phyloP scores from a whole-genome alignment of 2,113 vertebrate genomes.

The Actenoides hombroni region DNA sequence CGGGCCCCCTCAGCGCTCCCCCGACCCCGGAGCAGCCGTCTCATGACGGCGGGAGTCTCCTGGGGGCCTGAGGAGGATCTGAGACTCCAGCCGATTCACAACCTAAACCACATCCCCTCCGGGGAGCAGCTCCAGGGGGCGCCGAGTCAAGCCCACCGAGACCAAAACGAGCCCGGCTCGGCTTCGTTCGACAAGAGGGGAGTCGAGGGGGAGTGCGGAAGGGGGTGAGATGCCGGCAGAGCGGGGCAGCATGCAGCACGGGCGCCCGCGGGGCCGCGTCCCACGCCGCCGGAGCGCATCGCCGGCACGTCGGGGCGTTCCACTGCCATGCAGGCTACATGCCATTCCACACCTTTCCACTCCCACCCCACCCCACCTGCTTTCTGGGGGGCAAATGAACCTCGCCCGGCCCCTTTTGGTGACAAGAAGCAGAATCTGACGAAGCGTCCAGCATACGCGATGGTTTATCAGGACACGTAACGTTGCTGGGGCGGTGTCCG shows the following conservation, averaged over 20 bases:
- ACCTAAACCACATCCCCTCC: neutral
- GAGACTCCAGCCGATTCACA: neutral
- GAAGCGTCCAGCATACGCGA: neutral
- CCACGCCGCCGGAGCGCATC: neutral
- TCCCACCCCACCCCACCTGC: neutral
- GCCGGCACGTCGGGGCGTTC: neutral
- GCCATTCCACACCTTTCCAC: neutral
- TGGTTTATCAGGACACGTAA: neutral
- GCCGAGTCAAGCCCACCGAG: neutral
- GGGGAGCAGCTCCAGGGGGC: neutral
- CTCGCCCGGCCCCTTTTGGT: neutral
- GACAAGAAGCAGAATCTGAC: neutral
- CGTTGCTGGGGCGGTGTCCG: neutral
- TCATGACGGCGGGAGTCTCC: neutral
- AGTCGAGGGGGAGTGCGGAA: neutral
- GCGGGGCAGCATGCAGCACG: conserved; percentile 25
- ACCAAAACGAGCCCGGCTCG: neutral
- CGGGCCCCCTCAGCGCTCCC: neutral
- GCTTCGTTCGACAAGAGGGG: neutral
- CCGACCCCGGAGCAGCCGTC: neutral
- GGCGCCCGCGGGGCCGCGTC: neutral
- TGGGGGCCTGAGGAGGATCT: neutral
- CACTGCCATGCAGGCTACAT: conserved; percentile 2
- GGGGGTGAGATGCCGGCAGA: neutral
- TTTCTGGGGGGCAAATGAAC: neutral